A percentile compares a stretch with the other conserved stretches of the same genome.
Conservation (phyloP, 1,140 invertebrate species). For the Bombus breviceps region DNA sequence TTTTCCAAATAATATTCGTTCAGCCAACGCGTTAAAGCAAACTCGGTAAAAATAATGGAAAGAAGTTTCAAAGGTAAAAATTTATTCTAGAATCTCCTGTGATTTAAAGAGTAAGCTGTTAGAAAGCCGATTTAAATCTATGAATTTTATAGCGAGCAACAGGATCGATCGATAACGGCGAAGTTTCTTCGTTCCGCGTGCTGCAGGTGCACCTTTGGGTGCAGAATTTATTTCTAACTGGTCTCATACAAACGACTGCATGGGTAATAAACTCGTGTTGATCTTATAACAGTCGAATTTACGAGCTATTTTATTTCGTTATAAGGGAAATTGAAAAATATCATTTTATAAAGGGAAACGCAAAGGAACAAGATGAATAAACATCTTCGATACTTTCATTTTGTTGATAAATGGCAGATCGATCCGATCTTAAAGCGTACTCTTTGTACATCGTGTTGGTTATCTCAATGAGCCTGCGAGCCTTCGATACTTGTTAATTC, state of each 20-base stretch:
- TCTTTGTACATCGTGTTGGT: neutral
- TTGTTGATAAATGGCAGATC: neutral
- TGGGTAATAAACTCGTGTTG: neutral
- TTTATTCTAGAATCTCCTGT: neutral
- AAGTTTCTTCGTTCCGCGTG: neutral
- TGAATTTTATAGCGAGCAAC: neutral
- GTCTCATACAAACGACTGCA: neutral
- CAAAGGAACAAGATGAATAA: neutral
- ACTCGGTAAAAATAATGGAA: too few relatives aligned
- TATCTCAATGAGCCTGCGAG: neutral
- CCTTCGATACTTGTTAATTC: neutral
- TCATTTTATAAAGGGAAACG: neutral
- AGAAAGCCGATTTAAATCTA: neutral
- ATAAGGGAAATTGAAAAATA: neutral
- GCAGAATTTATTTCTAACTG: neutral
- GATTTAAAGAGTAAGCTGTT: neutral
- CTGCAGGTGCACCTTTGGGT: neutral
- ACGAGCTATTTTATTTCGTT: neutral
- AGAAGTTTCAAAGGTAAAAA: neutral
- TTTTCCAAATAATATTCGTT: too few relatives aligned
- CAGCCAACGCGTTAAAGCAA: too few relatives aligned
- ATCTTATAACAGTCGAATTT: neutral
- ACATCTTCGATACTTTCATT: neutral
- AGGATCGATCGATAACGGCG: neutral
- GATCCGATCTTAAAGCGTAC: neutral